These are phyloP conservation scores for Columba guinea DNA, from an alignment of 2,797 vertebrate genomes.

Conservation along the genomic window DNA sequence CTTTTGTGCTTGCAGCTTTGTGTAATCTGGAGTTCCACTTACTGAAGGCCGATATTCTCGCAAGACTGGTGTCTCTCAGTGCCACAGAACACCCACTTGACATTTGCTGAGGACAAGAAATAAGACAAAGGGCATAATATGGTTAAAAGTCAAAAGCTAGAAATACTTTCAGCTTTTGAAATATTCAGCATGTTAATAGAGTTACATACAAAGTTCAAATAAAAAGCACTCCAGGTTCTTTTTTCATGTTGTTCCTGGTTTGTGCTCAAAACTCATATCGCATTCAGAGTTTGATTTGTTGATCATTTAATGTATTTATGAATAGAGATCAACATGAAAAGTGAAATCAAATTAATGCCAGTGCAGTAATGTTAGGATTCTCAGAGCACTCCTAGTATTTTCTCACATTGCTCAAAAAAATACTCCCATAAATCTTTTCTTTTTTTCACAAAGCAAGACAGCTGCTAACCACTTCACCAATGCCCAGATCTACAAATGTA, in stretches of 20 bases:
- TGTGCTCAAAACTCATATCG: neutral
- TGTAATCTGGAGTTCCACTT: slow-evolving; percentile 71
- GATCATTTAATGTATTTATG: slow-evolving; percentile 19
- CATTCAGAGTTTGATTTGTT: slow-evolving; percentile 25
- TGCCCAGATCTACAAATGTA: neutral
- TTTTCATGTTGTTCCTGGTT: slow-evolving; percentile 24
- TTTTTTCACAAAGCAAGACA: neutral
- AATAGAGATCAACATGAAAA: slow-evolving; percentile 20
- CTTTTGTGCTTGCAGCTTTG: slow-evolving; percentile 59
- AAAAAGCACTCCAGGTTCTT: slow-evolving; percentile 20
- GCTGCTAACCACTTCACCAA: neutral
- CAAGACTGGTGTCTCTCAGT: slow-evolving; percentile 31
- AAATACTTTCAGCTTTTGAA: slow-evolving; percentile 43
- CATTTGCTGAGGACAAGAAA: slow-evolving; percentile 62
- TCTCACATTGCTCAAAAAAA: neutral
- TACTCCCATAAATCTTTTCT: neutral
- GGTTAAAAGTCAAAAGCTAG: slow-evolving; percentile 52
- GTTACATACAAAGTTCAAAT: slow-evolving; percentile 27
- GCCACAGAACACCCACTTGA: slow-evolving; percentile 57
- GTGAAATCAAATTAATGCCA: slow-evolving; percentile 4
- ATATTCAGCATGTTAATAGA: slow-evolving; percentile 47
- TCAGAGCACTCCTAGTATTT: neutral
- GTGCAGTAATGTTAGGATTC: neutral
- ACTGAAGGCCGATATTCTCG: slow-evolving; percentile 62
- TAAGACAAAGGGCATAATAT: slow-evolving; percentile 58